Evolutionary conservation across 1,140 invertebrate genomes (phyloP).

Genomic region (Scaptomyza hsui): DNA sequence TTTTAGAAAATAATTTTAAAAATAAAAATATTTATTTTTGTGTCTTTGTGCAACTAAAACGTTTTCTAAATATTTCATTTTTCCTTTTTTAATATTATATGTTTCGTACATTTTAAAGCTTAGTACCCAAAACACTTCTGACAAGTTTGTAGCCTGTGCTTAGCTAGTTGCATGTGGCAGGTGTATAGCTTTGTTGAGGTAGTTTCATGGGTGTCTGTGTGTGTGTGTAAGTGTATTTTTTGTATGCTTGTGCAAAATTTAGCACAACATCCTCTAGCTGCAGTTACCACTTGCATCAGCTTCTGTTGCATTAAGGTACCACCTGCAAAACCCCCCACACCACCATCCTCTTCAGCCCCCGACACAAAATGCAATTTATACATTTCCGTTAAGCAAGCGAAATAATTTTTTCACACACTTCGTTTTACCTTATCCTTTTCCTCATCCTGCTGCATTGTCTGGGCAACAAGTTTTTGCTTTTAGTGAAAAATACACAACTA

Average conservation of each 20-base stretch:
- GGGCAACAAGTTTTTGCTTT: slow-evolving; percentile 69
- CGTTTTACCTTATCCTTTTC: slow-evolving; percentile 12
- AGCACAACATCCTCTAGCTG: slow-evolving; percentile 69
- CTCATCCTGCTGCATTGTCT: background rate
- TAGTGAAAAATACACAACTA: slow-evolving; percentile 60
- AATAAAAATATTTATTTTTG: too few relatives aligned
- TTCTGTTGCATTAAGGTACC: slow-evolving; percentile 51
- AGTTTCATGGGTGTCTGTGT: slow-evolving; percentile 10
- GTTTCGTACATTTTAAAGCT: background rate
- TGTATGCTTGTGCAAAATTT: slow-evolving; percentile 58
- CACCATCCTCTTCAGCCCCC: slow-evolving; percentile 13
- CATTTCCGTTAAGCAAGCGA: slow-evolving; percentile 77
- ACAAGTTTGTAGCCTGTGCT: slow-evolving; percentile 59
- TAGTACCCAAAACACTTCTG: background rate
- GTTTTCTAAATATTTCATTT: too few relatives aligned
- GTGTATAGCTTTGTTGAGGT: slow-evolving; percentile 44
- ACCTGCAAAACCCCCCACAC: background rate
- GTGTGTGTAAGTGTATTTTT: slow-evolving; percentile 16
- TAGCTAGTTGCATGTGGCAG: slow-evolving; percentile 33
- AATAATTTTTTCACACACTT: slow-evolving; percentile 55
- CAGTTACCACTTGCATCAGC: slow-evolving; percentile 58
- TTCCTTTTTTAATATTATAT: background rate
- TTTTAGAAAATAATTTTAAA: too few relatives aligned
- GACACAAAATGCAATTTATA: slow-evolving; percentile 78
- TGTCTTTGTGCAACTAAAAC: too few relatives aligned